Conservation (phyloP, 2,113 vertebrate species). For the Entomyzon cyanotis region DNA sequence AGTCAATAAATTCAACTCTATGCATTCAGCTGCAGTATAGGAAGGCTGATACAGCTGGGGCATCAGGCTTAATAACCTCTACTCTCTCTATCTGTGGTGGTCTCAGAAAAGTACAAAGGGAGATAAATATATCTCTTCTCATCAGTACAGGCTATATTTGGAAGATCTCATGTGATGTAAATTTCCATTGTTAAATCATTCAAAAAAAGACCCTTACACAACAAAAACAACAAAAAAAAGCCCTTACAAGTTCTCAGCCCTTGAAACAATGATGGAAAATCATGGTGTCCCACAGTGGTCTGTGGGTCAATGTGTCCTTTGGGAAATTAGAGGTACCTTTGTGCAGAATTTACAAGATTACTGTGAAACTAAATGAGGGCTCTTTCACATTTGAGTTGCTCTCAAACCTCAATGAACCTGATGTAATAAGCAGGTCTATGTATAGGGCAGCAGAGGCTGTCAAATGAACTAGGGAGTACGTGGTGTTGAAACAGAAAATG, state of each 20-base stretch:
- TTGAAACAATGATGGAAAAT: background rate
- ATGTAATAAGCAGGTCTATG: background rate
- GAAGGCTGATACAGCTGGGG: background rate
- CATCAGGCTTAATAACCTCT: background rate
- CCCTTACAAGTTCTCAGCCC: background rate
- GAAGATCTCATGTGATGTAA: constrained; percentile 2
- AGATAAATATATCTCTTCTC: constrained; percentile 37
- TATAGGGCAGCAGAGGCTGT: background rate
- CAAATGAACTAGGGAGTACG: rapidly evolving
- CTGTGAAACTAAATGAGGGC: background rate
- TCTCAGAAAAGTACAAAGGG: constrained; percentile 2
- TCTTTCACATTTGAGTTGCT: background rate
- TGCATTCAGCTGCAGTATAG: background rate
- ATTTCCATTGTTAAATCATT: background rate
- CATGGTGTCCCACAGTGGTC: background rate
- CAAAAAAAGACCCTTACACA: background rate
- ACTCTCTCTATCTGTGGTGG: background rate
- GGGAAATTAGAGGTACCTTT: background rate
- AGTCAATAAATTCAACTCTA: background rate
- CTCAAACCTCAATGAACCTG: background rate
- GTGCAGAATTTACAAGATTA: background rate
- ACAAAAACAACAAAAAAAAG: background rate
- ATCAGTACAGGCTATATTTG: constrained; percentile 22
- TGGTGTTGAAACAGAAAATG: background rate
- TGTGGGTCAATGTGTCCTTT: background rate